Evolutionary conservation across 2,888 invertebrate genomes (phyloP).

Genomic region (Sinelater perroti): DNA sequence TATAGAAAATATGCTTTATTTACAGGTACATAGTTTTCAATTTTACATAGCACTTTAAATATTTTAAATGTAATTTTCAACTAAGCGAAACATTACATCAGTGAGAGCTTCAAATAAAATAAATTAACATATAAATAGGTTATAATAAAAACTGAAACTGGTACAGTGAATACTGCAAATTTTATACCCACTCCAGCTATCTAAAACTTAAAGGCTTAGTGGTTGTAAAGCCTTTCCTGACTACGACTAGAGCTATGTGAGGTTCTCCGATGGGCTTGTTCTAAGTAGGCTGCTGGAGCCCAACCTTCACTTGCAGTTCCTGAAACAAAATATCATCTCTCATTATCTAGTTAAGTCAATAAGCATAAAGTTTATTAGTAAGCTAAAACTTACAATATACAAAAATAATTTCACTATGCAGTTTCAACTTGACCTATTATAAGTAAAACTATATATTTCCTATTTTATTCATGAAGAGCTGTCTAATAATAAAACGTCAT

Average conservation of each 20-base stretch:
- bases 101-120: not conserved
- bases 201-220: not conserved
- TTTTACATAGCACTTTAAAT: not conserved
- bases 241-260: conserved; percentile 77
- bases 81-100: not conserved
- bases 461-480: no score
- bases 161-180: conserved; percentile 5
- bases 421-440: no score
- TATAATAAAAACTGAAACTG: not conserved
- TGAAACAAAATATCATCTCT: no score
- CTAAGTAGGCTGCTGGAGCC: conserved; percentile 94
- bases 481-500: no score
- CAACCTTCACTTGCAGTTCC: conserved; percentile 84
- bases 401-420: no score
- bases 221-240: conserved; percentile 64
- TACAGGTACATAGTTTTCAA: conserved; percentile 13
- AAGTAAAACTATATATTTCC: no score
- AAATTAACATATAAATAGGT: not conserved
- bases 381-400: no score
- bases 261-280: conserved; percentile 77
- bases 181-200: not conserved
- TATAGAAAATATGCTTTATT: conserved; percentile 7
- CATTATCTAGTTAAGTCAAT: no score
- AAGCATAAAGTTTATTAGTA: no score
- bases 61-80: not conserved